These are phyloP conservation scores for Melanotaenia parkinsoni DNA, from an alignment of 2,797 vertebrate species.

Conservation along the genomic window DNA sequence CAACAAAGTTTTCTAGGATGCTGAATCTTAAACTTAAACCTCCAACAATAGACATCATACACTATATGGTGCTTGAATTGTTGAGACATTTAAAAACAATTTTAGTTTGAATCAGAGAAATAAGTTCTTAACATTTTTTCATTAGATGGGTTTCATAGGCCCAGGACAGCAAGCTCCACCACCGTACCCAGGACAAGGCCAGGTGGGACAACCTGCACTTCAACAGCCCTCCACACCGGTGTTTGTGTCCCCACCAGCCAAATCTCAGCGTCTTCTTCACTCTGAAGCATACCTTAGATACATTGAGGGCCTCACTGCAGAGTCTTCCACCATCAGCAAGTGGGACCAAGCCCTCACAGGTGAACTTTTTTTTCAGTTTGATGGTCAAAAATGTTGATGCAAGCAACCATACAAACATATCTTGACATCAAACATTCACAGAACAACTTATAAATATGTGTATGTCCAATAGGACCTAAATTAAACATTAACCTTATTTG, in stretches of 20 bases:
- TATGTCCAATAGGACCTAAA: too few relatives aligned
- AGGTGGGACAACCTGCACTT: constrained; percentile 85
- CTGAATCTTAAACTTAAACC: too few relatives aligned
- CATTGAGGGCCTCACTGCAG: constrained; percentile 94
- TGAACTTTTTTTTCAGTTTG: constrained; percentile 60
- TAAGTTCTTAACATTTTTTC: constrained; percentile 7
- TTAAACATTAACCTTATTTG: too few relatives aligned
- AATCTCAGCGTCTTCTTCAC: constrained; percentile 95
- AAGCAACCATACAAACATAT: background rate
- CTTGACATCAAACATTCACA: background rate
- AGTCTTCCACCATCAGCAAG: constrained; percentile 94
- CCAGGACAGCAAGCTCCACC: constrained; percentile 92
- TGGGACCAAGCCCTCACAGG: constrained; percentile 98
- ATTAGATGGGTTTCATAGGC: constrained; percentile 87
- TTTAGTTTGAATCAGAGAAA: background rate
- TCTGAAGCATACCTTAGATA: constrained; percentile 98
- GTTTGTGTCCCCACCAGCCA: constrained; percentile 96
- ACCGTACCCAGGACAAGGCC: constrained; percentile 91
- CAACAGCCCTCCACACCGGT: constrained; percentile 97
- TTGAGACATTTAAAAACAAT: background rate
- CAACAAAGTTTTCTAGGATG: too few relatives aligned
- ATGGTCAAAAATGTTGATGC: background rate
- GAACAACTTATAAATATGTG: too few relatives aligned
- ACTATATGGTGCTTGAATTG: too few relatives aligned
- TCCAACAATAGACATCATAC: too few relatives aligned